Conservation (phyloP, 2,113 vertebrate species). For the Alethe diademata region DNA sequence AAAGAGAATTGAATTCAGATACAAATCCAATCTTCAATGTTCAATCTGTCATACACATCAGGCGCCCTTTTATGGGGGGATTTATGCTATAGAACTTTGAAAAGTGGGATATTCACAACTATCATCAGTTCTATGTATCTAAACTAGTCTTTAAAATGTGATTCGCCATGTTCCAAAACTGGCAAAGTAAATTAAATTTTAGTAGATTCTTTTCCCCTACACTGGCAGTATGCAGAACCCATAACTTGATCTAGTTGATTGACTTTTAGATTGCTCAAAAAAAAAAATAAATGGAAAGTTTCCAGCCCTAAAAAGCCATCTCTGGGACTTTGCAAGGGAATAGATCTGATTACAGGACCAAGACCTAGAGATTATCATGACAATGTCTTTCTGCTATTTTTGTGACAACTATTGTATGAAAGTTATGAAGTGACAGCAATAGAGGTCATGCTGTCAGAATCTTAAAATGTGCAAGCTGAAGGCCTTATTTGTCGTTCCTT, state of each 20-base stretch:
- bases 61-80: accelerated
- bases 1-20: not conserved
- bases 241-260: not conserved
- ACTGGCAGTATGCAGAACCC: not conserved
- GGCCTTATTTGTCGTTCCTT: not conserved
- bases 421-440: constrained; percentile 42
- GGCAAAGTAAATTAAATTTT: not conserved
- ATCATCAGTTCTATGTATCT: not conserved
- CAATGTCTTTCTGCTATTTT: constrained; percentile 8
- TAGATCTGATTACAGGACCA: constrained; percentile 16
- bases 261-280: not conserved
- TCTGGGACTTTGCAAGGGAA: not conserved
- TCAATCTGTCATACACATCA: not conserved
- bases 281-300: not conserved
- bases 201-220: not conserved
- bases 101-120: not conserved
- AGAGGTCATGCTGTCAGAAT: constrained; percentile 38
- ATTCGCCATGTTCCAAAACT: not conserved
- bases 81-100: not conserved
- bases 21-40: not conserved
- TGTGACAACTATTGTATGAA: not conserved
- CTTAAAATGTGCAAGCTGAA: constrained; percentile 37
- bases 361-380: not conserved
- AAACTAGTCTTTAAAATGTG: not conserved
- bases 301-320: not conserved